Conservation (phyloP, 2,113 vertebrate genomes). For the Osmerus eperlanus region DNA sequence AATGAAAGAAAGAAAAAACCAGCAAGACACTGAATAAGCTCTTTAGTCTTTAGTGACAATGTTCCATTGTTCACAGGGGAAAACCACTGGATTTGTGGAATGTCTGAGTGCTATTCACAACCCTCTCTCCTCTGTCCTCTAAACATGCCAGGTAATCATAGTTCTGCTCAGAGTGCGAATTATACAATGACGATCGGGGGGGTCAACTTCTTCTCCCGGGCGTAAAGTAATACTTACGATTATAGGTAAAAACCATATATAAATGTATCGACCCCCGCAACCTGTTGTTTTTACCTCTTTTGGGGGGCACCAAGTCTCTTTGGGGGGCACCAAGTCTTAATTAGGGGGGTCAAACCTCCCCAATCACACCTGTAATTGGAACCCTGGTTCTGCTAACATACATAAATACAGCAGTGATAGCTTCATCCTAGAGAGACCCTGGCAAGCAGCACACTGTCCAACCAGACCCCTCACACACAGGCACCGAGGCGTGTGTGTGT, state of each 20-base stretch:
- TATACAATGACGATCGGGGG: too few relatives aligned
- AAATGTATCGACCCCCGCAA: too few relatives aligned
- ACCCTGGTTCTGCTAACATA: conserved; percentile 41
- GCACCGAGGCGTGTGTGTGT: not conserved
- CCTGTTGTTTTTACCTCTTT: too few relatives aligned
- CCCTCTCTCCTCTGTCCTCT: conserved; percentile 41
- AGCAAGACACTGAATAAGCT: conserved; percentile 37
- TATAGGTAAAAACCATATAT: too few relatives aligned
- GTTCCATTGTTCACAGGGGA: conserved; percentile 59
- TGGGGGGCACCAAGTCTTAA: too few relatives aligned
- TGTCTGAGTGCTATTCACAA: conserved; percentile 51
- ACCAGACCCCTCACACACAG: conserved; percentile 34
- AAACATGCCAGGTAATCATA: conserved; percentile 56
- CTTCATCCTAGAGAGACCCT: conserved; percentile 41
- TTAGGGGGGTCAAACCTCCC: too few relatives aligned
- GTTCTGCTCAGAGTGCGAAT: conserved; percentile 16
- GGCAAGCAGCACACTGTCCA: conserved; percentile 20
- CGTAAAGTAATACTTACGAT: too few relatives aligned
- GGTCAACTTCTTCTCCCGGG: too few relatives aligned
- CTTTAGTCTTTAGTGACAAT: conserved; percentile 54
- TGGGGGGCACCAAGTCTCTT: too few relatives aligned
- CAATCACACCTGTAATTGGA: too few relatives aligned
- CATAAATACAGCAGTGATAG: conserved; percentile 57
- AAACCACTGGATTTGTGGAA: conserved; percentile 61
- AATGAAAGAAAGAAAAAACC: conserved; percentile 11